Conservation (phyloP, 2,797 vertebrate species). For the Pelochelys cantorii region DNA sequence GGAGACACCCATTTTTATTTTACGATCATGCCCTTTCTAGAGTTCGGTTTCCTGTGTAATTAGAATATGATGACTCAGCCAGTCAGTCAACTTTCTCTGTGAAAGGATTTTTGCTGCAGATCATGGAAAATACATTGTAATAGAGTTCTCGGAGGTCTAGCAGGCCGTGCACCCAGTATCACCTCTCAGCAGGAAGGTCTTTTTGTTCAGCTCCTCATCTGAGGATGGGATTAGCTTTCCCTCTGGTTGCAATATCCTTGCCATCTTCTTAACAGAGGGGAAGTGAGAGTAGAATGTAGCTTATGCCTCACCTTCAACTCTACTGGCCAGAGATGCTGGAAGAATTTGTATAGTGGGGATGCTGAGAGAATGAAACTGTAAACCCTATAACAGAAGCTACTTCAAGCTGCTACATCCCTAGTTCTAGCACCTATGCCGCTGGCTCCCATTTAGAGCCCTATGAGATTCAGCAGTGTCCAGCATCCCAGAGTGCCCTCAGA, state of each 20-base stretch:
- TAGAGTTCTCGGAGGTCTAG: neutral
- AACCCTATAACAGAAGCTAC: no score
- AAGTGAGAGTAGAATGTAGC: neutral
- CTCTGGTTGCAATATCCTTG: neutral
- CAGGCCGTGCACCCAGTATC: neutral
- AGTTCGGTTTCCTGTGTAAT: neutral
- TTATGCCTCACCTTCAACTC: neutral
- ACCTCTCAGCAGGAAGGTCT: neutral
- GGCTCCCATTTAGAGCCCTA: neutral
- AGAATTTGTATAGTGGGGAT: no score
- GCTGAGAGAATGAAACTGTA: no score
- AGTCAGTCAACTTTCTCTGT: neutral
- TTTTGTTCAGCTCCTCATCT: neutral
- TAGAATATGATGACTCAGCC: rapidly evolving
- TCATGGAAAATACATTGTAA: neutral
- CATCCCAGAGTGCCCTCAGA: neutral
- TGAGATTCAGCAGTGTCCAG: neutral
- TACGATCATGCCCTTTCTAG: constrained; percentile 5
- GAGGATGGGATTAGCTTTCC: neutral
- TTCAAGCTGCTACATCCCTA: no score
- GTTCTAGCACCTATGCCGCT: no score
- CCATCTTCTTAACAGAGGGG: neutral
- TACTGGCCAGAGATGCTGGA: neutral
- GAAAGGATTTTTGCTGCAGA: neutral
- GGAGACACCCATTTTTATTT: neutral